Conservation (phyloP, 1,140 invertebrate genomes). For the Phocides pigmalion region DNA sequence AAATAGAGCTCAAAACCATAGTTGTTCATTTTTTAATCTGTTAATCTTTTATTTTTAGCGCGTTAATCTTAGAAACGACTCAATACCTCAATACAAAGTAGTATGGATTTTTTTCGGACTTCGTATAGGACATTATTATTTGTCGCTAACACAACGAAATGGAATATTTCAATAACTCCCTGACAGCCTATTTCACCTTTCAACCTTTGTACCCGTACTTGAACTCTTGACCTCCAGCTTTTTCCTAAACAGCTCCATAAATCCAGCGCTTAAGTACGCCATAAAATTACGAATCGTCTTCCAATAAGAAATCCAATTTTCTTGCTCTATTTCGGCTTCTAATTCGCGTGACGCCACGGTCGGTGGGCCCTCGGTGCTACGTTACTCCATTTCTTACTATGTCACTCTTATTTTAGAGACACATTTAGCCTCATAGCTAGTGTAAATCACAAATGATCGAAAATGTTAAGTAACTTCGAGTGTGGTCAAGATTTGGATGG, state of each 20-base stretch:
- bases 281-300: conserved; percentile 33
- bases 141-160: too few relatives aligned
- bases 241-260: conserved; percentile 25
- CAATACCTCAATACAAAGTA: too few relatives aligned
- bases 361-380: not conserved
- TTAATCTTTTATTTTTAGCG: too few relatives aligned
- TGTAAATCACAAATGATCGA: too few relatives aligned
- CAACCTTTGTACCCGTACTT: conserved; percentile 1
- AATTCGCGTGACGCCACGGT: conserved; percentile 9
- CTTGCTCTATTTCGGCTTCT: conserved; percentile 23
- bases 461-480: too few relatives aligned
- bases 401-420: not conserved
- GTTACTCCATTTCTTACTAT: not conserved
- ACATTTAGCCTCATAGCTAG: too few relatives aligned
- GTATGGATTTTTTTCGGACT: too few relatives aligned
- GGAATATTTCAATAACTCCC: not conserved
- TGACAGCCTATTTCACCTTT: not conserved
- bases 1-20: too few relatives aligned
- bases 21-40: too few relatives aligned
- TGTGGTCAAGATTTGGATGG: too few relatives aligned
- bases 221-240: conserved; percentile 14
- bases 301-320: conserved; percentile 34
- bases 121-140: not conserved
- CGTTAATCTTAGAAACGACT: too few relatives aligned
- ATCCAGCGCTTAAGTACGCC: conserved; percentile 26